Conservation (phyloP, 2,888 invertebrate species). For the Xestia sexstrigata region DNA sequence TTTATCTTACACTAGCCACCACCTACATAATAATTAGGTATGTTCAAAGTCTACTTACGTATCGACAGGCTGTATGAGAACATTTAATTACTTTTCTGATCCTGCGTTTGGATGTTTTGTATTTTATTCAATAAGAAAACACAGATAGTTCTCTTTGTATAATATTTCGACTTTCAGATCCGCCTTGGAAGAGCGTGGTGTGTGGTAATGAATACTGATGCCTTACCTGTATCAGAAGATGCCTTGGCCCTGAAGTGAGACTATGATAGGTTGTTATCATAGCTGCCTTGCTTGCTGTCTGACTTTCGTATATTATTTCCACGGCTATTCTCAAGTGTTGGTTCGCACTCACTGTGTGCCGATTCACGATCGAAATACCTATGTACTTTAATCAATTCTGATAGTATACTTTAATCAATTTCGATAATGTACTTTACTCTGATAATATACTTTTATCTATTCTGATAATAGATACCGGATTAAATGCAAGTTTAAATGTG, state of each 20-base stretch:
- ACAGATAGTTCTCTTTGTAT: background rate
- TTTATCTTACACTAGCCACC: background rate
- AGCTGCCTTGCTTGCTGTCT: background rate
- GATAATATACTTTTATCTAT: background rate
- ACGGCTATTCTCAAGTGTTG: slow-evolving; percentile 8
- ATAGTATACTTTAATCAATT: slow-evolving; percentile 1
- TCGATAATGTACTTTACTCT: background rate
- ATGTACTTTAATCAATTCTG: background rate
- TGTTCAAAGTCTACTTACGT: background rate
- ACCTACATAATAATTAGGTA: background rate
- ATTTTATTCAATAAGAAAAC: too few relatives aligned
- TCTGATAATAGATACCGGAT: background rate
- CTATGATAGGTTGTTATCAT: background rate
- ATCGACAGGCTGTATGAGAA: background rate
- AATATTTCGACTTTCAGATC: background rate
- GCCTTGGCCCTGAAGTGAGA: background rate
- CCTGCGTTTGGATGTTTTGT: too few relatives aligned
- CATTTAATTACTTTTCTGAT: background rate
- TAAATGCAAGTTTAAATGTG: slow-evolving; percentile 1
- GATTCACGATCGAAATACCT: background rate
- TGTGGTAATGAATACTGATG: background rate
- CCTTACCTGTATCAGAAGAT: slow-evolving; percentile 10
- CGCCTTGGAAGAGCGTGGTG: background rate
- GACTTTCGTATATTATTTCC: background rate
- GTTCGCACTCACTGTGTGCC: background rate